Evolutionary conservation across 2,888 invertebrate genomes (phyloP).

Genomic region (Cabera pusaria): DNA sequence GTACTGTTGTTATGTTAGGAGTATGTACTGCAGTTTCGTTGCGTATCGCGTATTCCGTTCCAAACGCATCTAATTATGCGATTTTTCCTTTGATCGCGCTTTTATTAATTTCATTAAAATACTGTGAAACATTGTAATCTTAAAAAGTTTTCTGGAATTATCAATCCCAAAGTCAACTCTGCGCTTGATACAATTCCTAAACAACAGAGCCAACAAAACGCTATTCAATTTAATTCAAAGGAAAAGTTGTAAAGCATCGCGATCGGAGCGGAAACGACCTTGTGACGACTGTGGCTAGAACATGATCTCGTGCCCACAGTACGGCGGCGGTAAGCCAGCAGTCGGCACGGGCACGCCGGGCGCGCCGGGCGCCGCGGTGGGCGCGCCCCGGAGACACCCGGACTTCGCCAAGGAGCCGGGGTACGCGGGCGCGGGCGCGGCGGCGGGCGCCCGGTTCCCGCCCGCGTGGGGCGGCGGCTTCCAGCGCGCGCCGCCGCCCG

Average conservation of each 20-base stretch:
- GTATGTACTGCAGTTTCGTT: slow-evolving; percentile 9
- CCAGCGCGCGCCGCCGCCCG: slow-evolving; percentile 60
- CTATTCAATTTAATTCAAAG: too few relatives aligned
- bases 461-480: slow-evolving; percentile 54
- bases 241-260: too few relatives aligned
- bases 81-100: background rate
- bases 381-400: slow-evolving; percentile 56
- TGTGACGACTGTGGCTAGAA: background rate
- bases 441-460: slow-evolving; percentile 43
- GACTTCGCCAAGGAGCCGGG: slow-evolving; percentile 49
- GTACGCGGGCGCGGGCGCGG: slow-evolving; percentile 34
- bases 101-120: background rate
- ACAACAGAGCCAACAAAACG: too few relatives aligned
- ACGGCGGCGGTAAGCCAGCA: slow-evolving; percentile 73
- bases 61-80: too few relatives aligned
- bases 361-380: slow-evolving; percentile 72
- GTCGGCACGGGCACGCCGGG: slow-evolving; percentile 80
- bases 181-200: too few relatives aligned
- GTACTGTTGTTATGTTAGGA: too few relatives aligned
- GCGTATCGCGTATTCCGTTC: slow-evolving; percentile 3
- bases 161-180: too few relatives aligned
- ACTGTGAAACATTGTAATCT: too few relatives aligned
- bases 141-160: too few relatives aligned
- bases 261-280: too few relatives aligned
- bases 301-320: slow-evolving; percentile 43